Conservation (phyloP, 1,140 invertebrate genomes). For the Pogonomyrmex californicus region DNA sequence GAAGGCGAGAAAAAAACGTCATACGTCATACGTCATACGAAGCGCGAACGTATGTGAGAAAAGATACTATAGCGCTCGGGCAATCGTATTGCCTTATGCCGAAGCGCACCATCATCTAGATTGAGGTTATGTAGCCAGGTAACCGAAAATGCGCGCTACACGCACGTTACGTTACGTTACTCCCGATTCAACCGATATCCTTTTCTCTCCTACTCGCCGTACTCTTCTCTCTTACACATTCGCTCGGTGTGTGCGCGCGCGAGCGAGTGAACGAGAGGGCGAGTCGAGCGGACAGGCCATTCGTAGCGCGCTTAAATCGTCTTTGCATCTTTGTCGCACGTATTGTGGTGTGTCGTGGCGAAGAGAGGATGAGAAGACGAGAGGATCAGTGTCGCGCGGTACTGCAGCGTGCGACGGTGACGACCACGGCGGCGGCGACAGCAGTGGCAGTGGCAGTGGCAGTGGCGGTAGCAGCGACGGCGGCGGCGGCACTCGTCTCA, state of each 20-base stretch:
- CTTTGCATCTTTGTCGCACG: neutral
- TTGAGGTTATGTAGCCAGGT: slow-evolving; percentile 74
- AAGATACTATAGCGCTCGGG: neutral
- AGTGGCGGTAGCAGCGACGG: neutral
- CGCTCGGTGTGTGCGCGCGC: neutral
- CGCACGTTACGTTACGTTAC: slow-evolving; percentile 18
- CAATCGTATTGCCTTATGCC: neutral
- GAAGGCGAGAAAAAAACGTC: neutral
- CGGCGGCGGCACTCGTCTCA: slow-evolving; percentile 46
- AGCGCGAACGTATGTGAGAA: neutral
- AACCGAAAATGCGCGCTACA: slow-evolving; percentile 59
- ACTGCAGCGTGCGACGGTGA: neutral
- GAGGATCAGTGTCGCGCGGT: slow-evolving; percentile 13
- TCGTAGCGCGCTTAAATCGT: neutral
- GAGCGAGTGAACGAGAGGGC: neutral
- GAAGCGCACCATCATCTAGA: neutral
- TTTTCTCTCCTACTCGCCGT: neutral
- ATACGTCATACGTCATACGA: too few species aligned
- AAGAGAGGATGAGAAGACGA: neutral
- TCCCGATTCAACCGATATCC: neutral
- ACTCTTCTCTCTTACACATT: neutral
- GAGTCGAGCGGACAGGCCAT: neutral
- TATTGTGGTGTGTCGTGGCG: too few species aligned
- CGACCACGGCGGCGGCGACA: neutral
- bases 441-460: neutral